Conservation (phyloP, 2,797 vertebrate genomes). For the Sebastiscus albofasciatus region DNA sequence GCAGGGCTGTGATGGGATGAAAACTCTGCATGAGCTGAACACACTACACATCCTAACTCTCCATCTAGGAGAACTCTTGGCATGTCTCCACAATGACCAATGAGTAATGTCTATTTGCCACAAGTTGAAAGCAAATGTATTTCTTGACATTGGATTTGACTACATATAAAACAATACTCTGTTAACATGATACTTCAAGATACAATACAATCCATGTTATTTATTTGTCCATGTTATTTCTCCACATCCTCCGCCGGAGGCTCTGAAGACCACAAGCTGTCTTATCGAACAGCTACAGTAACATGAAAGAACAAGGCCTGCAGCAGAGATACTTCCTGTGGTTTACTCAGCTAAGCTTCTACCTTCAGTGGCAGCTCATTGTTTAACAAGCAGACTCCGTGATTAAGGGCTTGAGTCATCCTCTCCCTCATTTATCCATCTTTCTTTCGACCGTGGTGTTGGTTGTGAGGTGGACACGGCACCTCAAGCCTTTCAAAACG, state of each 20-base stretch:
- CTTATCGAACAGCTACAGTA: background rate
- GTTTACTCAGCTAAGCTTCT: background rate
- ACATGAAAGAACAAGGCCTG: background rate
- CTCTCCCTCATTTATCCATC: background rate
- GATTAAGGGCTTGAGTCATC: background rate
- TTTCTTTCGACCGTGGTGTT: background rate
- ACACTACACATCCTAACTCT: background rate
- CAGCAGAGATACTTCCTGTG: background rate
- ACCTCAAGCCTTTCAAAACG: background rate
- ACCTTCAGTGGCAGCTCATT: background rate
- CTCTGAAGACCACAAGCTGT: conserved; percentile 8
- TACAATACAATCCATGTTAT: background rate
- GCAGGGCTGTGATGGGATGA: background rate
- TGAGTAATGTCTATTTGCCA: background rate
- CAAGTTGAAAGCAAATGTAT: background rate
- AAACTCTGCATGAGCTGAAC: background rate
- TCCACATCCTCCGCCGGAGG: background rate
- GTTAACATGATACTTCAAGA: background rate
- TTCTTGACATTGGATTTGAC: background rate
- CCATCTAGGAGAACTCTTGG: background rate
- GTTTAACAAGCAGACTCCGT: background rate
- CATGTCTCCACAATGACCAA: background rate
- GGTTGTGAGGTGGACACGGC: background rate
- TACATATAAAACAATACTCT: background rate
- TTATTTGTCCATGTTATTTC: background rate